Evolutionary conservation across 1,140 invertebrate genomes (phyloP), one percentile per base, ranked within the genome.

Genomic region (Cherax quadricarinatus): DNA sequence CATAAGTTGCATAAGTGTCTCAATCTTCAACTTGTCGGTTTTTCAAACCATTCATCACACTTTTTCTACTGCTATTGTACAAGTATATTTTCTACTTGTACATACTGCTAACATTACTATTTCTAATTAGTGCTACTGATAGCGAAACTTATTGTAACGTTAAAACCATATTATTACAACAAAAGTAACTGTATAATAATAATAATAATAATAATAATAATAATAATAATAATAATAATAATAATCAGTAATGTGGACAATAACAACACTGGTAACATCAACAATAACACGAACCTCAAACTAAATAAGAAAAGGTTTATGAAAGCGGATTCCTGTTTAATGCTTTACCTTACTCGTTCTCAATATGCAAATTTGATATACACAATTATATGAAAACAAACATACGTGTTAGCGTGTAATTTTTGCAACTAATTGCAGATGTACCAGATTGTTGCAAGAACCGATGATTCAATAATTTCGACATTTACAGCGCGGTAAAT

Each of bases 351-450:
- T 6, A 75, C 70, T 75, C 70, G 24, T 75, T 75, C 70, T 75
- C 70, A 75, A 75, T 75, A 75, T 75, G 70, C 24, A 75, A 75
- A 75, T 75, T 75, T 75, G 70, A 75, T 75, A 30, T 75, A 75
- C 70, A 75, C n/a, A 30, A 75, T 75, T 75, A 75, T 75, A 75
- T 75, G 70, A 75, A 75, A 75, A 75, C 70, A 24, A 30, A 75
- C 70, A 75, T 75, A 75, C 70, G 12, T 75, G 70, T 75, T 75
- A 30, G 70, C 6, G 70, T 30, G 24, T 30, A 10, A 75, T 75
- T 75, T 75, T 75, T 75, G 70, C 70, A 9, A 30, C 9, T 30
- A 75, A 30, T 75, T 30, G 70, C 70, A 75, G 70, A 75, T 75
- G n/a, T 30, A 21, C 70, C n/a, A 75, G 70, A 75, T 24, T 75